A percentile compares a stretch with the other conserved stretches of the same genome.
Evolutionary conservation across 2,113 vertebrate genomes (phyloP).

Genomic region (Podocnemis expansa): DNA sequence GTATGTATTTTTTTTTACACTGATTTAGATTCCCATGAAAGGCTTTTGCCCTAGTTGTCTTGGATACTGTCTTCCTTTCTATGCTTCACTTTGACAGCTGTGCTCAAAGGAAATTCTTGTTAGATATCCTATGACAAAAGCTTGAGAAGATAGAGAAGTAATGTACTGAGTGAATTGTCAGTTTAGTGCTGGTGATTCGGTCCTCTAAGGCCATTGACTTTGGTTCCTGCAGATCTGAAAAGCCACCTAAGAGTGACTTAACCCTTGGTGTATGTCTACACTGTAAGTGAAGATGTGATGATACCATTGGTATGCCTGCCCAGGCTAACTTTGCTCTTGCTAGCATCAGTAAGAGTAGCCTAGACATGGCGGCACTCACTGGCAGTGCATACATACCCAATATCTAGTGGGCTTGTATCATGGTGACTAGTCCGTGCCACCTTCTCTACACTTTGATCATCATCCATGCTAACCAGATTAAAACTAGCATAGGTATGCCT

Average conservation of each 20-base stretch:
- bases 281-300: not conserved
- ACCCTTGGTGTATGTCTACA: no score
- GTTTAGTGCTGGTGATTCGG: not conserved
- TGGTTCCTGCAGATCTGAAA: not conserved
- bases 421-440: not conserved
- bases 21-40: not conserved
- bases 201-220: not conserved
- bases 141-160: not conserved
- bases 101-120: not conserved
- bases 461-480: not conserved
- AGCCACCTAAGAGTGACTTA: not conserved
- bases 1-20: not conserved
- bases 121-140: not conserved
- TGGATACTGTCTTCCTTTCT: not conserved
- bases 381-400: not conserved
- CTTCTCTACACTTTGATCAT: not conserved
- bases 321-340: not conserved
- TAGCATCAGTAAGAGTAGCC: not conserved
- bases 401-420: not conserved
- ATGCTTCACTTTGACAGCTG: rapidly evolving
- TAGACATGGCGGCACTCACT: not conserved
- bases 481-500: not conserved
- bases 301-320: not conserved
- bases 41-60: not conserved
- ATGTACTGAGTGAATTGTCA: not conserved